Conservation (phyloP, 1,140 invertebrate genomes). For the Heliconius nattereri region DNA sequence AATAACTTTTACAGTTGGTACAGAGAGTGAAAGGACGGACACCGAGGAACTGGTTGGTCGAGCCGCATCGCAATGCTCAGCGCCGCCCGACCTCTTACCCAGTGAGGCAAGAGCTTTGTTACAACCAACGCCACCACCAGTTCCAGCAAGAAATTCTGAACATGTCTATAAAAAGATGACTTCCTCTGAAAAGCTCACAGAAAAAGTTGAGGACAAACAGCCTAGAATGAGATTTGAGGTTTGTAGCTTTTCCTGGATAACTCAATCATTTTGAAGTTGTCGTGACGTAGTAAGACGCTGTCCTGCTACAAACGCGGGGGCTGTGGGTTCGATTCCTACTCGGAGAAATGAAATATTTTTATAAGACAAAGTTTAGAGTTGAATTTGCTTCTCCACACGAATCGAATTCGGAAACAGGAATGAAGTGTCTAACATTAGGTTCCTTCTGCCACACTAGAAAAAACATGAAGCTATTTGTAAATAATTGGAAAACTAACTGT, state of each 20-base stretch:
- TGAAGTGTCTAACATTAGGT: too few species aligned
- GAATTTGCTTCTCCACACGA: too few species aligned
- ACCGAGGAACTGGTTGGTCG: slow-evolving; percentile 82
- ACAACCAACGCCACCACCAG: slow-evolving; percentile 59
- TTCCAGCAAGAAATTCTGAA: slow-evolving; percentile 42
- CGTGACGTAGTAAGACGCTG: too few species aligned
- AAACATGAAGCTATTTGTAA: too few species aligned
- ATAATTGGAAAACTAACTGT: too few species aligned
- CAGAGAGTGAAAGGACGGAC: slow-evolving; percentile 81
- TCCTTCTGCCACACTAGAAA: too few species aligned
- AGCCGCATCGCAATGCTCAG: slow-evolving; percentile 77
- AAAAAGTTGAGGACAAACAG: slow-evolving; percentile 57
- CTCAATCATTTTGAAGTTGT: too few species aligned
- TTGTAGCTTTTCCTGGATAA: slow-evolving; percentile 20
- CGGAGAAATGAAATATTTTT: too few species aligned
- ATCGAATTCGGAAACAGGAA: too few species aligned
- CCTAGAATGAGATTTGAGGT: slow-evolving; percentile 73
- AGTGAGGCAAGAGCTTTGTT: slow-evolving; percentile 72
- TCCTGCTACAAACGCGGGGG: too few species aligned
- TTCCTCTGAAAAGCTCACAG: slow-evolving; percentile 45
- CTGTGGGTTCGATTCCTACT: too few species aligned
- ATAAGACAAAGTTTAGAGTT: too few species aligned
- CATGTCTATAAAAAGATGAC: slow-evolving; percentile 49
- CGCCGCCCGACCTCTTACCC: slow-evolving; percentile 75
- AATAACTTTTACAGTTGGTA: slow-evolving; percentile 73